Base-by-base conservation (phyloP, 2,888 invertebrate genomes). In the Caenorhabditis macrosperma region DNA sequence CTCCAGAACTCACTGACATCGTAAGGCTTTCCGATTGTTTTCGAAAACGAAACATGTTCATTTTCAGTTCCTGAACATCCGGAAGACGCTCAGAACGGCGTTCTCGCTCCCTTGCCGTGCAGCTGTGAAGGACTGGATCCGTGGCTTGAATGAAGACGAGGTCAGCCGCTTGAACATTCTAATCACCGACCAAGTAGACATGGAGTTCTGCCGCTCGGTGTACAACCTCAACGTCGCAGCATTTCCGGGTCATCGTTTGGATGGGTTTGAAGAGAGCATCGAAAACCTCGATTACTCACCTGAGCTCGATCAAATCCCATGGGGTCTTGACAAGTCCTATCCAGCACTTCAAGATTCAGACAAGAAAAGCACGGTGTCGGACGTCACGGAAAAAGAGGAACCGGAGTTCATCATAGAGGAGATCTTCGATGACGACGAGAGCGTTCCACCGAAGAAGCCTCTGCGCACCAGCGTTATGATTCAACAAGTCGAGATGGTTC, bases 1-100 rank as follows among this genome's bases (percentile, higher is more conserved):
- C 83, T 9, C 74, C 83, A 9, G 60, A 50, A 10, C 9, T 69
- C 2, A 28, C 46, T 6, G 72, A 79, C 44, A 72, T 83, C 57
- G 83, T 83, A 30, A 68, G 82, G 44, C 35, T 22, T 17, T 22
- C 38, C 20, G 15, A 20, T 54, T 33, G 20, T 6, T 33, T 6
- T 2, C 17, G 20, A 28, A 33, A 44, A 50, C 48, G 33, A 38
- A 50, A 52, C 10, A 33, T 7, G 33, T 6, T 17, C 15, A 22
- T 46, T n/a, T 67, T 44, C 54, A 78, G 78, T 15, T 66, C 15
- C 26, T n/a, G 5, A 59, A 78, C 28, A n/a, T 61, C 10, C 38
- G 72, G 3, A 26, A 48, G 4, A 61, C 72, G 9, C 48, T 78
- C 6, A 33, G 35, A 15, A 33, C 20, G 9, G 17, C n/a, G n/a